Evolutionary conservation across 64 coral and sea anemone genomes (phyloP).

Genomic region (Porites lutea): DNA sequence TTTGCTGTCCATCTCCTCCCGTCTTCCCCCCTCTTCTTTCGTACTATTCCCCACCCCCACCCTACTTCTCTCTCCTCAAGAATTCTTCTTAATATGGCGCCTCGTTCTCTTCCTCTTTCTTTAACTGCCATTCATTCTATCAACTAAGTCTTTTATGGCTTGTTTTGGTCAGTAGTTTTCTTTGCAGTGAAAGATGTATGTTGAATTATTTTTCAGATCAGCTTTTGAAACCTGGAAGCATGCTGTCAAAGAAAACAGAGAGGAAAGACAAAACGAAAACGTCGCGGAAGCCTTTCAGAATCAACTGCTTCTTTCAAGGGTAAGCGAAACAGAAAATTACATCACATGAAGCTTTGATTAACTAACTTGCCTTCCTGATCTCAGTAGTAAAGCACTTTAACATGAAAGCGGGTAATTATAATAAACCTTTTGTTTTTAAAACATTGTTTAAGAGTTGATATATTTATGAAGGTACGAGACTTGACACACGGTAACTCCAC

Average conservation of each 20-base stretch:
- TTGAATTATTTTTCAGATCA: background rate
- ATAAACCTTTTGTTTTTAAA: background rate
- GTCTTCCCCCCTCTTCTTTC: no score
- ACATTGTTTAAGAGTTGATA: background rate
- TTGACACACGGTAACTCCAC: background rate
- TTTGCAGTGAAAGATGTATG: background rate
- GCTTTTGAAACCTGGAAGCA: constrained; percentile 23
- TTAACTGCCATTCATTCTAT: no score
- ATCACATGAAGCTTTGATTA: no score
- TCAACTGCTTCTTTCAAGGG: constrained; percentile 1
- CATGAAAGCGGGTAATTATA: no score
- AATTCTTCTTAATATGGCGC: no score
- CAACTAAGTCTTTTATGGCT: background rate
- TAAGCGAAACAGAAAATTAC: background rate
- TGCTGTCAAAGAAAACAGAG: constrained; percentile 8
- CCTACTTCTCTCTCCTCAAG: no score
- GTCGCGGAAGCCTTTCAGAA: background rate
- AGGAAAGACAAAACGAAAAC: background rate
- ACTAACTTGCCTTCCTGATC: no score
- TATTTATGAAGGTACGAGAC: background rate
- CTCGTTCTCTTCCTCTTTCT: no score
- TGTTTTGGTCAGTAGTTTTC: background rate
- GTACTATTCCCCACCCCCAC: no score
- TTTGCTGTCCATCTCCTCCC: no score
- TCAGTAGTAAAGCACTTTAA: no score